phyloP scores from a whole-genome alignment of 2,113 vertebrate genomes.

The Neofelis nebulosa region DNA sequence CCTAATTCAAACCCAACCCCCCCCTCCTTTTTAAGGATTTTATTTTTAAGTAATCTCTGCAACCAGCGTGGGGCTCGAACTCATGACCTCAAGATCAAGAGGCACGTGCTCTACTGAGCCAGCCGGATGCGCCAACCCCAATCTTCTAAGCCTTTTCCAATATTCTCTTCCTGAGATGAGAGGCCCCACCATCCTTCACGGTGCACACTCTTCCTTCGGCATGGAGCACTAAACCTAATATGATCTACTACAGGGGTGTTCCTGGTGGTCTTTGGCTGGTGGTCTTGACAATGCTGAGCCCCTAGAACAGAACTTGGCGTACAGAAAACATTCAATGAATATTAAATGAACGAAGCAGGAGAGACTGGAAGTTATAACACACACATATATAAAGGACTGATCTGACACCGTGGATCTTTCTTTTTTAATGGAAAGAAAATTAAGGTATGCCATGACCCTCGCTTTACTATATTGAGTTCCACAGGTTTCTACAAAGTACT shows the following conservation, averaged over 20 bases:
- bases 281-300: not conserved
- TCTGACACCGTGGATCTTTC: not conserved
- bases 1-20: not conserved
- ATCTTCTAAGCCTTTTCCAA: not conserved
- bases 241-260: not conserved
- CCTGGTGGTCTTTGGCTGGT: not conserved
- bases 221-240: not conserved
- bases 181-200: not conserved
- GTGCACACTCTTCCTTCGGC: not conserved
- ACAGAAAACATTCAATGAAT: slow-evolving; percentile 14
- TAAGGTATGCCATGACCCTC: not conserved
- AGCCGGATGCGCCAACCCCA: not conserved
- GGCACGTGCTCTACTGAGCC: not conserved
- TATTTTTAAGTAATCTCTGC: not conserved
- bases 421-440: not conserved
- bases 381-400: not conserved
- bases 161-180: not conserved
- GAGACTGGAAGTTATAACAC: not conserved
- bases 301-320: not conserved
- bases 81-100: not conserved
- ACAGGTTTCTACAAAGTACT: not conserved
- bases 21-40: not conserved
- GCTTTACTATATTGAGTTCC: not conserved
- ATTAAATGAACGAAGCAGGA: not conserved
- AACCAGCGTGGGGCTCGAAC: not conserved